A percentile compares a stretch with the other conserved stretches of the same genome.
phyloP scores from a whole-genome alignment of 2,888 invertebrate genomes.

The Phalangium opilio region DNA sequence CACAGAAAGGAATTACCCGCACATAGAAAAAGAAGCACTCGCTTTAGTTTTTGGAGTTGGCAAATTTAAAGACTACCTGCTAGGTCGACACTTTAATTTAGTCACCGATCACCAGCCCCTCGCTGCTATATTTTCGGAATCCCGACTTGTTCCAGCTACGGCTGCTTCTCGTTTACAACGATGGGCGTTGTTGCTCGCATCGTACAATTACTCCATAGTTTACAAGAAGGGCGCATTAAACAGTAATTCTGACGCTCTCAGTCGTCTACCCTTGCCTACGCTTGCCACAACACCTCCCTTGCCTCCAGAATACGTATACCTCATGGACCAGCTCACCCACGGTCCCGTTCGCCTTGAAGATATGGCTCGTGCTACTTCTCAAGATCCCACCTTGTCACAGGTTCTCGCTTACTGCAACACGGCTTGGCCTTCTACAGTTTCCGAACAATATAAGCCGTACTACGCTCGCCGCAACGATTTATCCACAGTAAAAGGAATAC shows the following conservation, averaged over 20 bases:
- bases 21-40: slow-evolving; percentile 24
- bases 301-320: too few relatives aligned
- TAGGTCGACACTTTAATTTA: slow-evolving; percentile 30
- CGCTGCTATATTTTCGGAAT: slow-evolving; percentile 10
- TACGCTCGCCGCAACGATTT: too few relatives aligned
- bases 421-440: too few relatives aligned
- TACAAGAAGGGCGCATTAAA: slow-evolving; percentile 20
- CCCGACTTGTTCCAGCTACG: slow-evolving; percentile 20
- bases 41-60: slow-evolving; percentile 30
- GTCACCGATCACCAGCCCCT: slow-evolving; percentile 32
- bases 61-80: slow-evolving; percentile 31
- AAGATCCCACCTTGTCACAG: too few relatives aligned
- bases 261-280: slow-evolving; percentile 20
- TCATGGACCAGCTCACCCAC: too few relatives aligned
- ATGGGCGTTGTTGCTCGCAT: slow-evolving; percentile 25
- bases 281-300: too few relatives aligned
- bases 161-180: slow-evolving; percentile 24
- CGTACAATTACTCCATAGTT: slow-evolving; percentile 26
- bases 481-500: too few relatives aligned
- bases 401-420: too few relatives aligned
- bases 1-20: slow-evolving; percentile 15
- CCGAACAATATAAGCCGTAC: too few relatives aligned
- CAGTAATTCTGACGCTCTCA: slow-evolving; percentile 27
- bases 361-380: too few relatives aligned
- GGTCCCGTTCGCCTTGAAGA: too few relatives aligned